Evolutionary conservation across 1,140 invertebrate species (phyloP), one percentile per base, ranked within the genome.

Genomic region (Zaprionus gabonicus): DNA sequence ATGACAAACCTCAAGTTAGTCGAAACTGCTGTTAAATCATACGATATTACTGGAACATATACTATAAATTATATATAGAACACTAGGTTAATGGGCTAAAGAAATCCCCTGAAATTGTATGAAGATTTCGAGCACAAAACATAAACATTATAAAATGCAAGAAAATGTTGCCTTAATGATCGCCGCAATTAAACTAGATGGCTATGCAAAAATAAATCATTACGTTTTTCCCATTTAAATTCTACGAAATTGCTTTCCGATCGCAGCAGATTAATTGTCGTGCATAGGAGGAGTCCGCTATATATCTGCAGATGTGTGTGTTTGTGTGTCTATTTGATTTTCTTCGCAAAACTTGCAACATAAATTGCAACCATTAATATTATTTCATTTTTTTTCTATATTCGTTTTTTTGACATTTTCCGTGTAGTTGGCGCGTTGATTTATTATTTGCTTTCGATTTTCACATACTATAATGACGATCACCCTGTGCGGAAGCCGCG

Each of bases 181-280:
- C 41, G 41, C 17, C 27, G 27, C 65, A 69, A 74, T 74, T 69
- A 69, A 41, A 56, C 17, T 34, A 10, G 38, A 41, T 58, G 71
- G 17, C 57, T 69, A 51, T 70, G 41, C 31, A 34, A 58, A 71
- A 71, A 71, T 71, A 75, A 75, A 75, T 75, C 53, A 71, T 71
- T 70, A 15, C 12, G 51, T 49, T 57, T 62, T 60, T 57, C 53
- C 58, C 38, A 56, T 57, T 34, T n/a, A 44, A 73, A 55, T 62
- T 57, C 65, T 23, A 56, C 49, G 68, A 74, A 69, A 60, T 46
- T 44, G 71, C 15, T 58, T 72, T 62, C 63, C 67, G 71, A 74
- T 62, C 71, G 46, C 46, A 9, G 20, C 46, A 51, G 20, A 51
- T 51, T 23, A 51, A 51, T 25, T 51, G 46, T 51, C 46, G 20